Evolutionary conservation across 2,797 vertebrate genomes (phyloP).

Genomic region (Enteromius argenteus): DNA sequence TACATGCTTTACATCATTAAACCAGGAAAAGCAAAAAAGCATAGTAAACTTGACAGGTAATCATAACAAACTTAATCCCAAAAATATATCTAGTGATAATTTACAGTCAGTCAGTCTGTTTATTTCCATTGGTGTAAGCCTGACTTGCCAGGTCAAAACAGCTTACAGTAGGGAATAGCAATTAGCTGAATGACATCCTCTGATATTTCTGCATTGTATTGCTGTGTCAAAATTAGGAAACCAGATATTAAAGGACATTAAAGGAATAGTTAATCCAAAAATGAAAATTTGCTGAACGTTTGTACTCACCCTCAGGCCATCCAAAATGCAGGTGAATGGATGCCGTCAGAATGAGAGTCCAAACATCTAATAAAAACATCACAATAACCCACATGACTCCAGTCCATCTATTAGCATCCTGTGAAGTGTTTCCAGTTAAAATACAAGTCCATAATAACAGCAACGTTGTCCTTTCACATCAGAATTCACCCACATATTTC

Average conservation of each 20-base stretch:
- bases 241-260: not conserved
- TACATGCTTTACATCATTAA: not conserved
- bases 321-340: not conserved
- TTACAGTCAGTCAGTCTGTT: not conserved
- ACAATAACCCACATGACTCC: too few relatives aligned
- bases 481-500: too few relatives aligned
- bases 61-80: not conserved
- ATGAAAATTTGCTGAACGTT: too few relatives aligned
- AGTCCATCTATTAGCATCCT: too few relatives aligned
- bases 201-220: too few relatives aligned
- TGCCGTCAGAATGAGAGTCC: too few relatives aligned
- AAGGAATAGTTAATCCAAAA: not conserved
- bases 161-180: not conserved
- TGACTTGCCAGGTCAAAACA: not conserved
- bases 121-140: not conserved
- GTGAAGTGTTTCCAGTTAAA: too few relatives aligned
- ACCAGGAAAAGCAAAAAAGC: not conserved
- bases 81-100: not conserved
- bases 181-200: not conserved
- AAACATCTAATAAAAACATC: too few relatives aligned
- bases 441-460: not conserved
- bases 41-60: not conserved
- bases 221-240: too few relatives aligned
- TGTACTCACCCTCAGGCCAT: not conserved
- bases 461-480: too few relatives aligned